phyloP scores from a whole-genome alignment of 2,888 invertebrate genomes.

The Tiliacea aurago region DNA sequence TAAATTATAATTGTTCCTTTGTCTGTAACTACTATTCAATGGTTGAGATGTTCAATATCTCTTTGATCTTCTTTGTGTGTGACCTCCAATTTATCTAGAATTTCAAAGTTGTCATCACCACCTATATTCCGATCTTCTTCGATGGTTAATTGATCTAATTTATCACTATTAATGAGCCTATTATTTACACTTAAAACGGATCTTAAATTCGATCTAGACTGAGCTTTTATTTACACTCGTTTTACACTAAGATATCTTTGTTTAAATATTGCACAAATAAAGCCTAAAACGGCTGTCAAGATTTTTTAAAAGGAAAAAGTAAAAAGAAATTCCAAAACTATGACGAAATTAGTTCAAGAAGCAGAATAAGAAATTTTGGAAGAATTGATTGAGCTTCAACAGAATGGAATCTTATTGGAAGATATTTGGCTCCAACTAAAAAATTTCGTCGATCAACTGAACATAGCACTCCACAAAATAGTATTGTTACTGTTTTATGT shows the following conservation, averaged over 20 bases:
- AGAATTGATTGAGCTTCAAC: conserved; percentile 61
- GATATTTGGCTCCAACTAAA: conserved; percentile 64
- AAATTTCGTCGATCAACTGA: conserved; percentile 56
- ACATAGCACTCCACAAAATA: conserved; percentile 67
- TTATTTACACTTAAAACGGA: conserved; percentile 60
- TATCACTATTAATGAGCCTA: conserved; percentile 55
- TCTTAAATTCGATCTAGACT: conserved; percentile 53
- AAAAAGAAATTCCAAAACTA: conserved; percentile 11
- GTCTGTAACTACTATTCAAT: conserved; percentile 60
- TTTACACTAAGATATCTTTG: conserved; percentile 64
- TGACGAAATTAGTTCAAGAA: conserved; percentile 29
- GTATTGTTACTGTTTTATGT: conserved; percentile 68
- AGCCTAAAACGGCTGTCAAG: conserved; percentile 48
- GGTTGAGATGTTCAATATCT: conserved; percentile 53
- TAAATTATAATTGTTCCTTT: conserved; percentile 64
- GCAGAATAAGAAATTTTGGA: conserved; percentile 50
- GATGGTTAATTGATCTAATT: conserved; percentile 33
- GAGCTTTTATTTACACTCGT: conserved; percentile 62
- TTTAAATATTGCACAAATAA: conserved; percentile 69
- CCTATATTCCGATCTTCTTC: conserved; percentile 2
- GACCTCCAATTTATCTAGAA: conserved; percentile 21
- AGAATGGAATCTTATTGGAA: conserved; percentile 74
- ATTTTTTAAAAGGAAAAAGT: conserved; percentile 19
- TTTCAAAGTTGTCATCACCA: conserved; percentile 19
- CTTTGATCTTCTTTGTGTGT: conserved; percentile 28